Evolutionary conservation across 2,797 vertebrate species (phyloP).

Genomic region (Lerista edwardsae): DNA sequence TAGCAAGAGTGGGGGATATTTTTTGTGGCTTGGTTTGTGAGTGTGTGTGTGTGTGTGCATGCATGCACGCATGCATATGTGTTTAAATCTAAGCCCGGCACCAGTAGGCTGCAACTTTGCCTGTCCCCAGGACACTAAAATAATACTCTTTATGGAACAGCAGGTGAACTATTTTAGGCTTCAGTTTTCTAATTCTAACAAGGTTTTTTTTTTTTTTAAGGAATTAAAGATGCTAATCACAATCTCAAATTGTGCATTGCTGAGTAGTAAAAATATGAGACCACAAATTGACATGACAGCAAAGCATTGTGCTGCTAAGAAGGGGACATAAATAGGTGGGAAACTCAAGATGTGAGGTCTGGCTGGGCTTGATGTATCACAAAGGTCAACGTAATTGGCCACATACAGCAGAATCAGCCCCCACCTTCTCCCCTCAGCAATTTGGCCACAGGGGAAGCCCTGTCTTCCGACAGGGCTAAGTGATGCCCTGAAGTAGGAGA

Average conservation of each 20-base stretch:
- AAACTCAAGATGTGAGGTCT: slow-evolving; percentile 76
- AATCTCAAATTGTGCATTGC: slow-evolving; percentile 81
- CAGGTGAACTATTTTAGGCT: slow-evolving; percentile 82
- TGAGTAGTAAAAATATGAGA: slow-evolving; percentile 79
- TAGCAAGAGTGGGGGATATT: slow-evolving; percentile 61
- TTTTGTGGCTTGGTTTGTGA: neutral
- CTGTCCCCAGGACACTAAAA: slow-evolving; percentile 83
- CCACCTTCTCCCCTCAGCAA: slow-evolving; percentile 67
- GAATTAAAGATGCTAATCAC: slow-evolving; percentile 85
- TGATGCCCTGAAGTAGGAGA: slow-evolving; percentile 72
- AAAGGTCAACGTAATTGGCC: slow-evolving; percentile 86
- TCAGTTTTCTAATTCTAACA: slow-evolving; percentile 81
- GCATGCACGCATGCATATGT: slow-evolving; percentile 73
- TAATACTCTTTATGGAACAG: slow-evolving; percentile 83
- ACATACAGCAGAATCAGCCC: slow-evolving; percentile 83
- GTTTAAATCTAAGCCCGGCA: slow-evolving; percentile 82
- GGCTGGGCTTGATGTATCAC: slow-evolving; percentile 74
- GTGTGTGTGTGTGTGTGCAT: slow-evolving; percentile 45
- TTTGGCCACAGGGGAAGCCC: slow-evolving; percentile 73
- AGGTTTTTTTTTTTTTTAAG: slow-evolving; percentile 74
- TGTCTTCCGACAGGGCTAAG: slow-evolving; percentile 78
- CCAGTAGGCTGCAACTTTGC: slow-evolving; percentile 82
- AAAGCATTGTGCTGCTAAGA: slow-evolving; percentile 67
- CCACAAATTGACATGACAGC: slow-evolving; percentile 76
- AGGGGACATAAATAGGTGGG: slow-evolving; percentile 78